A percentile compares a stretch with the other conserved stretches of the same genome.
phyloP scores from a whole-genome alignment of 2,797 vertebrate species.

The Salmo trutta region DNA sequence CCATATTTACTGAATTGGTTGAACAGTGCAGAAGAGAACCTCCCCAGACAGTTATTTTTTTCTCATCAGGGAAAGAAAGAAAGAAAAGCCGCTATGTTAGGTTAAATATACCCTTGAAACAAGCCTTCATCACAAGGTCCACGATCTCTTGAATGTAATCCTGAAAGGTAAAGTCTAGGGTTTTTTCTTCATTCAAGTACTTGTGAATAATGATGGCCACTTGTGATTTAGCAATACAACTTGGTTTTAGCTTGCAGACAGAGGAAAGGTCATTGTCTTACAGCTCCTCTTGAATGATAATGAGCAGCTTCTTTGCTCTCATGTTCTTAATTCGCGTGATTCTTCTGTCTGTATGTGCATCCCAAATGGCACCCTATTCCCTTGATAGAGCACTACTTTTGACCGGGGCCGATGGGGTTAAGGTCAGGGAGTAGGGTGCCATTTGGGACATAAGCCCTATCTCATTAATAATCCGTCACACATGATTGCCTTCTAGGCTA shows the following conservation, averaged over 20 bases:
- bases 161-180: neutral
- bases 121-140: neutral
- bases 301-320: slow-evolving; percentile 29
- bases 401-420: neutral
- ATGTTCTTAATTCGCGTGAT: slow-evolving; percentile 5
- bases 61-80: neutral
- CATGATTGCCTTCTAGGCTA: neutral
- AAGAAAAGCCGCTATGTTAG: no score
- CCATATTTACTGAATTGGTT: no score
- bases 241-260: slow-evolving; percentile 34
- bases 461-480: neutral
- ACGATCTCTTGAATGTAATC: neutral
- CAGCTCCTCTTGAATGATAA: slow-evolving; percentile 44
- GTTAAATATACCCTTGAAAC: neutral
- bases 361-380: slow-evolving; percentile 30
- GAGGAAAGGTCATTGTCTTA: slow-evolving; percentile 46
- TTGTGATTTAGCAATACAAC: slow-evolving; percentile 44
- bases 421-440: neutral
- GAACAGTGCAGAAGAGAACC: no score
- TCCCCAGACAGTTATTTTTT: no score
- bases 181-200: slow-evolving; percentile 23
- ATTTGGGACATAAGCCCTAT: neutral
- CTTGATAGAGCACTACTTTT: neutral
- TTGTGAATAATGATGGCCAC: slow-evolving; percentile 45
- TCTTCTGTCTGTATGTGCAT: slow-evolving; percentile 7